Conservation (phyloP, 2,797 vertebrate genomes). For the Notoglanidium macrostoma region DNA sequence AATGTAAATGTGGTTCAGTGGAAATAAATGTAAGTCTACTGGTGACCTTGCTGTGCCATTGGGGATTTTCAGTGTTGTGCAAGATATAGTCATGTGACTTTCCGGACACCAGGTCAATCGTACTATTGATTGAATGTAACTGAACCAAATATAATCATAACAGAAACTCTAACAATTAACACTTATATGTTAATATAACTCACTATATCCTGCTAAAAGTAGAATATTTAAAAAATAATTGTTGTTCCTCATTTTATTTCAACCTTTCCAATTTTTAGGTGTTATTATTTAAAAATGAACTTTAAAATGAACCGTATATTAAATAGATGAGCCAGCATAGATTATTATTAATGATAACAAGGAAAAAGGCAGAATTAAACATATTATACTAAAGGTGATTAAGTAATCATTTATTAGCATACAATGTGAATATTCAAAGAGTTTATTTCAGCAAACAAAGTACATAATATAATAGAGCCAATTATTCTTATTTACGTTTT, state of each 20-base stretch:
- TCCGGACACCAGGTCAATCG: background rate
- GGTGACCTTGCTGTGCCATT: background rate
- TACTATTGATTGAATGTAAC: constrained; percentile 17
- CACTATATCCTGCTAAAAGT: background rate
- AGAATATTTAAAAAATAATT: background rate
- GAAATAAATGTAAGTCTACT: background rate
- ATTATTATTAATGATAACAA: background rate
- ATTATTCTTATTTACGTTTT: constrained; percentile 61
- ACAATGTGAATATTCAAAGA: constrained; percentile 57
- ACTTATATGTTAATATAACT: background rate
- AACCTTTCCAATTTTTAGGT: background rate
- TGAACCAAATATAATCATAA: background rate
- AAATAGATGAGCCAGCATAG: background rate
- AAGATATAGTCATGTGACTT: constrained; percentile 32
- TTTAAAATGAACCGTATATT: no score
- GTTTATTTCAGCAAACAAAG: constrained; percentile 63
- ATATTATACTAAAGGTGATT: constrained; percentile 1
- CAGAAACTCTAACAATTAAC: background rate
- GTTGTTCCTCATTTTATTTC: background rate
- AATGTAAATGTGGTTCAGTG: background rate
- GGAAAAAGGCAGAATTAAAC: background rate
- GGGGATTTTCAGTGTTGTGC: constrained; percentile 38
- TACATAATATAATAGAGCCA: constrained; percentile 68
- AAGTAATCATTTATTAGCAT: constrained; percentile 56
- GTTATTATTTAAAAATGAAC: background rate